Base-by-base conservation (phyloP, 2,888 invertebrate species). In the Loripinus fragilis region DNA sequence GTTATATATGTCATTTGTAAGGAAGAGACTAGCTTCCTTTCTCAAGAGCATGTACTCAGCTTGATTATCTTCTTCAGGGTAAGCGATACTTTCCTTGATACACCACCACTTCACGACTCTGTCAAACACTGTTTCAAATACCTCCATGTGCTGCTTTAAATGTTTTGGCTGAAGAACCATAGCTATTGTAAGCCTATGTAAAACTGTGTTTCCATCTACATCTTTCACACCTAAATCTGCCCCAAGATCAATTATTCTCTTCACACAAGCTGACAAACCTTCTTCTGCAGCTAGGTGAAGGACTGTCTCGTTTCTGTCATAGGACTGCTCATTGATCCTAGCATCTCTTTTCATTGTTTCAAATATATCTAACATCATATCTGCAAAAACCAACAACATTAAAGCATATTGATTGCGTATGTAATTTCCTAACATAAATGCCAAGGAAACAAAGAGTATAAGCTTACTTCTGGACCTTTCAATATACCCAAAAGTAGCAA, bases 71-170 rank as follows among this genome's bases (percentile, higher is more conserved):
- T 87, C 85, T 70, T 86, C 89, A 0, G 90, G 90, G 41, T 80
- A 85, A 7, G 85, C 78, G 1, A 86, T 75, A 25, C 86, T 87
- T 35, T 88, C 75, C 17, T 84, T 80, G 35, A 87, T 84, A 75
- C 91, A 91, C 89, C 90, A 92, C 92, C 92, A 93, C 45, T 87
- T 81, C 3, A 86, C 83, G 2, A 88, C 71, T 60, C 88, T 79
- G 3, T 87, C 83, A 2, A 88, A 33, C 25, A 90, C 70, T 0
- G 74, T 65, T 23, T 89, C 87, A 33, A 88, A 71, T 5, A 90
- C 85, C 20, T 86, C 86, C 48, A 91, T 55, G 68, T 87, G 85
- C 1, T 70, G 66, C 0, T 80, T 70, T 0, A 33, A 17, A n/a
- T 83, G 80, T 7, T 64, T 74, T 25, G 78, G 81, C 28, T 88